Base-by-base conservation (phyloP, 92 coral and sea anemone genomes). In the Muricea muricata region DNA sequence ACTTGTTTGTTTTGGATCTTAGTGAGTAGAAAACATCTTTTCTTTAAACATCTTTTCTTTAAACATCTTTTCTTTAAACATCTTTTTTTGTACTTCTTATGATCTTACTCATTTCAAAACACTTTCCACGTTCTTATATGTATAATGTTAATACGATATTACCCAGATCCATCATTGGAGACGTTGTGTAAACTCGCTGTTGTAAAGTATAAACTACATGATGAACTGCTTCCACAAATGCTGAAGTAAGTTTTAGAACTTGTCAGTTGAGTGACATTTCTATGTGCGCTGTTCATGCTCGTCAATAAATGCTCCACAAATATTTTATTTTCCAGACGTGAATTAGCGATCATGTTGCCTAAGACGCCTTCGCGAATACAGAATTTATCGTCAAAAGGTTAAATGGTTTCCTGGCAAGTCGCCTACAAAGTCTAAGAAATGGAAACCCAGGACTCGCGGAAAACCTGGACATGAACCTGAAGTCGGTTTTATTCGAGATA, bases 101-200 rank as follows among this genome's bases (percentile, higher is more conserved):
- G n/a, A n/a, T n/a, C n/a, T n/a, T n/a, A n/a, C n/a, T n/a, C n/a
- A n/a, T n/a, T n/a, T n/a, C n/a, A n/a, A n/a, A n/a, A n/a, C n/a
- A n/a, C n/a, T n/a, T n/a, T n/a, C n/a, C n/a, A n/a, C n/a, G n/a
- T n/a, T n/a, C n/a, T n/a, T n/a, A n/a, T n/a, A n/a, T 23, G 42
- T 75, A 14, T 7, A 18, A 24, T 7, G 8, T 3, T 33, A 29
- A 33, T 23, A 23, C 23, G 29, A 3, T 14, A 39, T 25, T 61
- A 56, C 70, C 25, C 82, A 95, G 98, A 87, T 60, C 98, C 97
- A 20, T 91, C 98, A 18, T 87, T 95, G 58, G 87, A 92, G 60
- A 95, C 98, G 13, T 79, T 95, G 35, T 95, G 98, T 30, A 95
- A 93, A 65, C 84, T 95, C 9, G 97, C 98, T 13, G 95, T 95